Percentiles rank a stretch among this genome's conserved stretches.
Evolutionary conservation across 37 sponge, comb jelly and placozoan species (phyloP).

Genomic region (Cliona cf. orientalis): DNA sequence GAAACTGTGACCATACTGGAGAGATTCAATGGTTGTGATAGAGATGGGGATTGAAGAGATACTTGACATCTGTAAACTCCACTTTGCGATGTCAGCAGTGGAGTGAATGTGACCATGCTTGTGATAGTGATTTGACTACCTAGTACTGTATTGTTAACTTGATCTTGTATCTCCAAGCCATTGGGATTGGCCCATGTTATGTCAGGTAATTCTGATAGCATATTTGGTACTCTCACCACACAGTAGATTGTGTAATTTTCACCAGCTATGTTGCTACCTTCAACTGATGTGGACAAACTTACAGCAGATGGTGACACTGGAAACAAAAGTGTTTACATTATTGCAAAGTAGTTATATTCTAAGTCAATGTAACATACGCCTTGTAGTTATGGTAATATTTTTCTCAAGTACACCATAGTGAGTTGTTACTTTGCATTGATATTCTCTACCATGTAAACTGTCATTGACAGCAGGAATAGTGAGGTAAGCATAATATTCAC

Average conservation of each 20-base stretch:
- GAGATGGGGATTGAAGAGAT: background rate
- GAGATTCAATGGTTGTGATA: background rate
- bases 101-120: background rate
- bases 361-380: background rate
- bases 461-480: conserved; percentile 2
- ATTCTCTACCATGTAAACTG: background rate
- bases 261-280: background rate
- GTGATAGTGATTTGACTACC: background rate
- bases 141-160: background rate
- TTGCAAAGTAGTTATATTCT: background rate
- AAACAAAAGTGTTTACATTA: background rate
- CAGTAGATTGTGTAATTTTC: background rate
- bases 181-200: background rate
- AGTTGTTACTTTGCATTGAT: background rate
- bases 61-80: conserved; percentile 15
- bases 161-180: background rate
- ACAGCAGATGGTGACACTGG: conserved; percentile 1
- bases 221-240: background rate
- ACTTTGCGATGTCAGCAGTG: conserved; percentile 5
- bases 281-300: conserved; percentile 3
- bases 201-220: background rate
- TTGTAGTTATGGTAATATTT: background rate
- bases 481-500: background rate
- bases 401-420: conserved; percentile 7
- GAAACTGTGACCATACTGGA: background rate